Percentiles rank a stretch among this genome's conserved stretches.
phyloP scores from a whole-genome alignment of 2,888 invertebrate genomes.

The Boloria euphrosyne region DNA sequence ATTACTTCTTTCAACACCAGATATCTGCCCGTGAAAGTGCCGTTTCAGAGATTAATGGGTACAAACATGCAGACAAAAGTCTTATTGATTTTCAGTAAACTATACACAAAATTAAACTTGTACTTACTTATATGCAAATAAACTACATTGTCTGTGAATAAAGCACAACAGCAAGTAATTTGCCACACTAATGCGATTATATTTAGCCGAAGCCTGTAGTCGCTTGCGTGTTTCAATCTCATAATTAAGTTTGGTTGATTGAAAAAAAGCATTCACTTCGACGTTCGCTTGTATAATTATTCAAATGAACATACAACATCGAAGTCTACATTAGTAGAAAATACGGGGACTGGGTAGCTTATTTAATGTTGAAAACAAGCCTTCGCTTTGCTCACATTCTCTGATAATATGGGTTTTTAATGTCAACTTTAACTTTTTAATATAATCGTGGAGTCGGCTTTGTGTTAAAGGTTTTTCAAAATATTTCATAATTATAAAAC shows the following conservation, averaged over 20 bases:
- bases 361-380: neutral
- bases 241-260: constrained; percentile 20
- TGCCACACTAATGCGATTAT: neutral
- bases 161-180: neutral
- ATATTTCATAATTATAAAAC: too few relatives aligned
- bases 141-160: constrained; percentile 1
- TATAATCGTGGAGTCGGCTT: too few relatives aligned
- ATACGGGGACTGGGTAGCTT: neutral
- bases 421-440: too few relatives aligned
- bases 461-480: too few relatives aligned
- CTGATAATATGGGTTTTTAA: too few relatives aligned
- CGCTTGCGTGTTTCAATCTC: constrained; percentile 19
- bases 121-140: neutral
- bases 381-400: too few relatives aligned
- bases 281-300: neutral
- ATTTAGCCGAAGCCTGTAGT: neutral
- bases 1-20: too few relatives aligned
- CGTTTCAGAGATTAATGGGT: too few relatives aligned
- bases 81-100: neutral
- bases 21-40: too few relatives aligned
- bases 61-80: too few relatives aligned
- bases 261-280: constrained; percentile 14
- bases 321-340: neutral
- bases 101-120: neutral
- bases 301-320: neutral